These are phyloP conservation scores for Hyperoplus immaculatus DNA, from an alignment of 2,797 vertebrate genomes.

Conservation along the genomic window DNA sequence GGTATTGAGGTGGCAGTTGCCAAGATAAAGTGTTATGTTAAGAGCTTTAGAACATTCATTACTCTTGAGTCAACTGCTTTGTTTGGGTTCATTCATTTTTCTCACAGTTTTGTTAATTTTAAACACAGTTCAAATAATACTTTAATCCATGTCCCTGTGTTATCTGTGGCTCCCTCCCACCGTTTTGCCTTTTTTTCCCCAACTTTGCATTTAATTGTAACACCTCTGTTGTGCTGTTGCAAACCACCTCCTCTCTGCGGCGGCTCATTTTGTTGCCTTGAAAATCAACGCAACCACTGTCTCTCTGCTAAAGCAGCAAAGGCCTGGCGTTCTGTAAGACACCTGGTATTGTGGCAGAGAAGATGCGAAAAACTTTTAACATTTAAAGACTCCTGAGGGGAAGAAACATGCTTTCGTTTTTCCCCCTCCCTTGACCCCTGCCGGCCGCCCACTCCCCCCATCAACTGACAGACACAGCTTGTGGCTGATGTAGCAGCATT, in stretches of 20 bases:
- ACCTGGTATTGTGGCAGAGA: slow-evolving; percentile 11
- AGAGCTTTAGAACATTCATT: slow-evolving; percentile 29
- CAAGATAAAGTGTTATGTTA: slow-evolving; percentile 43
- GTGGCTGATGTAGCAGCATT: slow-evolving; percentile 60
- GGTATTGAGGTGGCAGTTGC: slow-evolving; percentile 35
- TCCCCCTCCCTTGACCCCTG: slow-evolving; percentile 36
- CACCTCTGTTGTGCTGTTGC: slow-evolving; percentile 52
- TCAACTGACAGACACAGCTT: slow-evolving; percentile 59
- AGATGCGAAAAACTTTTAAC: slow-evolving; percentile 36
- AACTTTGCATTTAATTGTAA: slow-evolving; percentile 69
- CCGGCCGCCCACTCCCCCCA: neutral
- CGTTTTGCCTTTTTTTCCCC: slow-evolving; percentile 7
- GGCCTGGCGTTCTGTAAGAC: slow-evolving; percentile 38
- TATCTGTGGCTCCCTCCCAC: neutral
- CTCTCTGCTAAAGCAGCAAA: slow-evolving; percentile 12
- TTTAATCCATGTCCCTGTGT: neutral
- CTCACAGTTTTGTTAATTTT: slow-evolving; percentile 23
- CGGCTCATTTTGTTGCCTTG: slow-evolving; percentile 37
- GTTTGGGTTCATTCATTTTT: neutral
- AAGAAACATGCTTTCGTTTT: slow-evolving; percentile 27
- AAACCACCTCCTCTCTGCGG: slow-evolving; percentile 47
- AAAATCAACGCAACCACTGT: slow-evolving; percentile 30
- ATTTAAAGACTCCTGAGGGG: slow-evolving; percentile 31
- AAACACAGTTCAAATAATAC: slow-evolving; percentile 6
- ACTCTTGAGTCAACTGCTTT: slow-evolving; percentile 2